Evolutionary conservation across 2,113 vertebrate species (phyloP).

Genomic region (Cebidichthys violaceus): DNA sequence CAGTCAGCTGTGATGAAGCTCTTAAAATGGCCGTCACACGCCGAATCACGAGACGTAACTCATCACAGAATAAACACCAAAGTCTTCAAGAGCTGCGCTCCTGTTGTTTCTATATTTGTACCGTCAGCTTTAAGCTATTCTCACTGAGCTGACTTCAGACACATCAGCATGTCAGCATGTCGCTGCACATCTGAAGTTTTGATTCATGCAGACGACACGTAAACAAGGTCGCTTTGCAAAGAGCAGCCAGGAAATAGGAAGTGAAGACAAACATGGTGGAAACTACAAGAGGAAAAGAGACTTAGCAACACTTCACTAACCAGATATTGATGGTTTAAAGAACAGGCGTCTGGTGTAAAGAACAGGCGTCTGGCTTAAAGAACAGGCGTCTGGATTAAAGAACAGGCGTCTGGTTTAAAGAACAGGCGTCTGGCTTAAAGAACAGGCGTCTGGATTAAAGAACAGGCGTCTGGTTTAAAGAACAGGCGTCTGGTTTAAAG

Average conservation of each 20-base stretch:
- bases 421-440: no score
- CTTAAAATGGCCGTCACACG: neutral
- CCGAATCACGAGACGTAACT: neutral
- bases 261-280: neutral
- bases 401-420: no score
- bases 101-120: slow-evolving; percentile 17
- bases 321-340: no score
- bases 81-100: neutral
- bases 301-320: neutral
- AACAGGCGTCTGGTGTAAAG: no score
- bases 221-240: neutral
- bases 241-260: neutral
- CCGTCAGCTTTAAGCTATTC: neutral
- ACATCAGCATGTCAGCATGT: neutral
- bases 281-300: neutral
- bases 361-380: no score
- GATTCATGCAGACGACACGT: neutral
- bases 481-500: no score
- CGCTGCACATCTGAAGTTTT: neutral
- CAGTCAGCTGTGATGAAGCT: neutral
- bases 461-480: no score
- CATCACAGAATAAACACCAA: slow-evolving; percentile 6
- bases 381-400: no score
- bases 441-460: no score
- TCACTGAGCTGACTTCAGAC: neutral